phyloP scores from a whole-genome alignment of 2,888 invertebrate genomes.

The Dorcus hopei region DNA sequence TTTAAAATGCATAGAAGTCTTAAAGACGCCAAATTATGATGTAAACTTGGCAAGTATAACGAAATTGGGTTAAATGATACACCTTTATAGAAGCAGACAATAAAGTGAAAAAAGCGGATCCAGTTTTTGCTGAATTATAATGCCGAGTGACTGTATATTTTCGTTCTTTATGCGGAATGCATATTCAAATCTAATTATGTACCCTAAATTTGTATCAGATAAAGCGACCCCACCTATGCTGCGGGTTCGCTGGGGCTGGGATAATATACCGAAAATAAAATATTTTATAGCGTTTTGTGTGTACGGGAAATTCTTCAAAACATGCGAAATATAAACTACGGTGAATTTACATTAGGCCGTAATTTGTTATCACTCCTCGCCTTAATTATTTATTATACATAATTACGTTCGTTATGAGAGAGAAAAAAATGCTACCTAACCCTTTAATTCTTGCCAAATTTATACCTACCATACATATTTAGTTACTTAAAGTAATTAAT shows the following conservation, averaged over 20 bases:
- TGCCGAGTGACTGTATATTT: constrained; percentile 2
- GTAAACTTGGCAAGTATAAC: neutral
- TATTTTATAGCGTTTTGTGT: constrained; percentile 6
- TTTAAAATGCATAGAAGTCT: constrained; percentile 25
- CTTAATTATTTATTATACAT: too few relatives aligned
- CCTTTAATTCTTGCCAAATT: too few relatives aligned
- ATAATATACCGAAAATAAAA: constrained; percentile 2
- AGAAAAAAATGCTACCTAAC: too few relatives aligned
- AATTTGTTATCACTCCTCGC: too few relatives aligned
- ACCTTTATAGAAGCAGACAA: constrained; percentile 1
- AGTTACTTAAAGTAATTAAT: too few relatives aligned
- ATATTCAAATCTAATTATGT: constrained; percentile 24
- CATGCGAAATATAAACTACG: constrained; percentile 7
- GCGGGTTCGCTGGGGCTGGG: constrained; percentile 35
- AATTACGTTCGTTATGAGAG: too few relatives aligned
- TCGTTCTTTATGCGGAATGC: constrained; percentile 17
- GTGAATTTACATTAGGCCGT: neutral
- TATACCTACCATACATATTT: too few relatives aligned
- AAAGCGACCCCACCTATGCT: constrained; percentile 34
- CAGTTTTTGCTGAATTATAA: neutral
- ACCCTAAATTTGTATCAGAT: constrained; percentile 37
- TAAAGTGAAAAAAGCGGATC: neutral
- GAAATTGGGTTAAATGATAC: constrained; percentile 1
- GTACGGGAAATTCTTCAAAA: constrained; percentile 2
- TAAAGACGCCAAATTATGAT: constrained; percentile 1